Base-by-base conservation (phyloP, 2,888 invertebrate species). In the Sthenelais limicola region DNA sequence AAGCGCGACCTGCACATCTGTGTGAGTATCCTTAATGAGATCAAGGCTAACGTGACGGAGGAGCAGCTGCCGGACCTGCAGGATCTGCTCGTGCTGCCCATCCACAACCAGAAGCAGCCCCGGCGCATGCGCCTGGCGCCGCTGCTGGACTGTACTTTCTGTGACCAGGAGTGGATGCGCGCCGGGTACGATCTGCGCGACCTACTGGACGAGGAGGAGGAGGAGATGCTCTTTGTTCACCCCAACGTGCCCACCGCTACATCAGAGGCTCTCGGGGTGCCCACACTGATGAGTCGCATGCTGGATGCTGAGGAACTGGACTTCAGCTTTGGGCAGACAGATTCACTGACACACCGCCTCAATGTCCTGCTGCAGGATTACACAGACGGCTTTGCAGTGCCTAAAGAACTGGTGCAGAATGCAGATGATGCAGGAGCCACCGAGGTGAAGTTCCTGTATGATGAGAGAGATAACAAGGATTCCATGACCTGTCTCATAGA, bases 371-470 rank as follows among this genome's bases (percentile, higher is more conserved):
- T 85, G 0, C 62, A 71, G 43, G 78, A 78, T 21, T 78, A 78
- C 72, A 78, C 79, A 30, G 83, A 83, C 75, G 83, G 83, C 0
- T 80, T 84, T 35, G 80, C 83, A 7, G 80, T 85, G n/a, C 82
- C 83, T 0, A 83, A 85, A 80, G 86, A 86, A 72, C 75, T 86
- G 32, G 79, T 86, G 12, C 85, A 86, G 76, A 86, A 86, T 78
- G 86, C 86, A 0, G 86, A 86, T 43, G 85, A 86, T 76, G 84
- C 85, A 18, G 81, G 81, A 3, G 86, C 86, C 5, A 80, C 79
- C 5, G 76, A 77, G 54, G 74, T 79, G 18, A 75, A 74, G 62
- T 75, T 81, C 66, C 72, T 85, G 54, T 83, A 82, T 73, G 86
- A 86, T 74, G 82, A 83, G 72, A 75, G 86, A 51, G 72, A 79